Percentiles rank a stretch among this genome's conserved stretches.
Evolutionary conservation across 2,888 invertebrate species (phyloP).

Genomic region (Ametastegia equiseti): DNA sequence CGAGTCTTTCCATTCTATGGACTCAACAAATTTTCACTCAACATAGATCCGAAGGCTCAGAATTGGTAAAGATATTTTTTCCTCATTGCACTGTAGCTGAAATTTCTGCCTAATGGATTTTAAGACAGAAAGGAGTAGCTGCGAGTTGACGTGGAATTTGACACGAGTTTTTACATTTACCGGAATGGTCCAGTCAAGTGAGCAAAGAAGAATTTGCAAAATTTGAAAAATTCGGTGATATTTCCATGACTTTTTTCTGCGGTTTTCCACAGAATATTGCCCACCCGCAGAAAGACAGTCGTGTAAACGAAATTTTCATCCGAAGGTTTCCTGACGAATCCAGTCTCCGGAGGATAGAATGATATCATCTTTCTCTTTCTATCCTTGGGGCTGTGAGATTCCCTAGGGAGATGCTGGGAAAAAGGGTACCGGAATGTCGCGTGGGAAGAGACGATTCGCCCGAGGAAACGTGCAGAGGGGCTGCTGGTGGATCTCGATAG

Average conservation of each 20-base stretch:
- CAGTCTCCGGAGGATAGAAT: slow-evolving; percentile 5
- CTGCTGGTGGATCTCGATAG: slow-evolving; percentile 2
- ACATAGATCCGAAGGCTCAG: too few species aligned
- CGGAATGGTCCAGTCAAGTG: background rate
- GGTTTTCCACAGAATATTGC: background rate
- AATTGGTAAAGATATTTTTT: too few species aligned
- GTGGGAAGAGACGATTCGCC: background rate
- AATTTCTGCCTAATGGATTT: too few species aligned
- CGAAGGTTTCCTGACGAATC: slow-evolving; percentile 24
- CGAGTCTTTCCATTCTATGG: too few species aligned
- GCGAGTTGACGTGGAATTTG: background rate
- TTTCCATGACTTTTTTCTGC: background rate
- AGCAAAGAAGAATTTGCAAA: background rate
- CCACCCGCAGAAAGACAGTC: background rate
- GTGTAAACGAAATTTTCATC: slow-evolving; percentile 19
- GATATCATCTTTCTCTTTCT: background rate
- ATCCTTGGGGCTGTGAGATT: background rate
- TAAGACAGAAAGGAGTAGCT: background rate
- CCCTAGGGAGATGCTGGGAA: background rate
- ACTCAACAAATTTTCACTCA: too few species aligned
- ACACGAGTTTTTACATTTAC: background rate
- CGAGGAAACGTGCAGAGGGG: background rate
- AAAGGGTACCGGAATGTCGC: background rate
- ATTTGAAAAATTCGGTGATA: background rate
- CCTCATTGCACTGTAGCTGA: too few species aligned